phyloP scores from a whole-genome alignment of 2,113 vertebrate genomes.

The Cairina moschata region DNA sequence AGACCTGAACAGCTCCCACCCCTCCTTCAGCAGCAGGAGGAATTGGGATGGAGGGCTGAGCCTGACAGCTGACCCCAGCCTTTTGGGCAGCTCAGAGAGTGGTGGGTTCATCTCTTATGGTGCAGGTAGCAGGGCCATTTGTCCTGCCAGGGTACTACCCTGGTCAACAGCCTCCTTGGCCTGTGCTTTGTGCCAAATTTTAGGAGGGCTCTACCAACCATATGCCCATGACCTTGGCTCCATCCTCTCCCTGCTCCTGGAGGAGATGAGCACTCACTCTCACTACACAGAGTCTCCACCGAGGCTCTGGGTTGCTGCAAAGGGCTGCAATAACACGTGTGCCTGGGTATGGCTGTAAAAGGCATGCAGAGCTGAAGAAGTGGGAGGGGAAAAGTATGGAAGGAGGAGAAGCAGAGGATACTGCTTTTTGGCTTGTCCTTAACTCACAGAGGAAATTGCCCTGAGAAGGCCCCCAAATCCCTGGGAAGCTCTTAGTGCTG shows the following conservation, averaged over 20 bases:
- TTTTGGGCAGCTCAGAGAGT: background rate
- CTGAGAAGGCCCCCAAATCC: background rate
- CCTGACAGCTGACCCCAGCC: background rate
- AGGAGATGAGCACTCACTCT: background rate
- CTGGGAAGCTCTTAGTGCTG: background rate
- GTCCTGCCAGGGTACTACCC: background rate
- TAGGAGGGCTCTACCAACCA: background rate
- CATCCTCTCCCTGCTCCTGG: background rate
- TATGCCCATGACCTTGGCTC: background rate
- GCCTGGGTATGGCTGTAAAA: background rate
- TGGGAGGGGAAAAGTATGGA: background rate
- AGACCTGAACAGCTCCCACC: background rate
- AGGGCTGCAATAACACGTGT: background rate
- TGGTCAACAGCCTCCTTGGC: background rate
- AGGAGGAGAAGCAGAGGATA: background rate
- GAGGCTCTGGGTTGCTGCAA: background rate
- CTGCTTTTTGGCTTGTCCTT: background rate
- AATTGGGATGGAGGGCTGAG: background rate
- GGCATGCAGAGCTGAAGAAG: background rate
- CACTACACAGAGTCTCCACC: background rate
- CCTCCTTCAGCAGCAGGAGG: background rate
- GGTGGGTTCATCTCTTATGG: background rate
- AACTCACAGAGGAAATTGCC: background rate
- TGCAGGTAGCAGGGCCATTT: background rate
- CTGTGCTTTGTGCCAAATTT: background rate